Evolutionary conservation across 2,113 vertebrate genomes (phyloP).

Genomic region (Empidonax traillii): DNA sequence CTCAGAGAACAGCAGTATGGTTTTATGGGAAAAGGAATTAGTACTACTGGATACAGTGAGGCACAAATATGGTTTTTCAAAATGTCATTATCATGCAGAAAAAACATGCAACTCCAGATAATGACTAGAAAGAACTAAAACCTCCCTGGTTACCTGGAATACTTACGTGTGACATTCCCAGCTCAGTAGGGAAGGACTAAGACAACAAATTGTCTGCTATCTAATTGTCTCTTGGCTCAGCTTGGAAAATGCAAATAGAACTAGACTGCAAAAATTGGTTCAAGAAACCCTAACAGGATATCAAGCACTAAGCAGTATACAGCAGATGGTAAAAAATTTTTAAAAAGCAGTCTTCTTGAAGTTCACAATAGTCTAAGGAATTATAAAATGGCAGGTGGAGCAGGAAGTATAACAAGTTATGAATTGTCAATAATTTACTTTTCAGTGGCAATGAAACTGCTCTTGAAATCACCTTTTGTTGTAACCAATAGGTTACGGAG

Average conservation of each 20-base stretch:
- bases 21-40: not conserved
- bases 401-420: conserved; percentile 54
- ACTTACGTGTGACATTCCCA: conserved; percentile 36
- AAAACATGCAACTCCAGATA: not conserved
- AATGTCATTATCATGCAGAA: not conserved
- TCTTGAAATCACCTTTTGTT: conserved; percentile 9
- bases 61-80: not conserved
- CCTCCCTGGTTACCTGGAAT: conserved; percentile 42
- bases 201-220: conserved; percentile 56
- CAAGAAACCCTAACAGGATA: conserved; percentile 66
- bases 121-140: not conserved
- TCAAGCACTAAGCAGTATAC: conserved; percentile 45
- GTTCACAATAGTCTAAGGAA: conserved; percentile 44
- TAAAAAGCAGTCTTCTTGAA: conserved; percentile 47
- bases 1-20: not conserved
- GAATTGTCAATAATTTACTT: conserved; percentile 57
- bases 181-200: conserved; percentile 64
- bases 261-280: conserved; percentile 57
- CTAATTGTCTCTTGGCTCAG: conserved; percentile 65
- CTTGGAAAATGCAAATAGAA: conserved; percentile 65
- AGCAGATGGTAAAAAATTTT: conserved; percentile 62
- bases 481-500: not conserved
- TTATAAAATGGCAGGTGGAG: conserved; percentile 49
- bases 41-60: not conserved
- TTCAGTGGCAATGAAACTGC: conserved; percentile 43